phyloP scores from a whole-genome alignment of 2,113 vertebrate species.

The Cacatua alba region DNA sequence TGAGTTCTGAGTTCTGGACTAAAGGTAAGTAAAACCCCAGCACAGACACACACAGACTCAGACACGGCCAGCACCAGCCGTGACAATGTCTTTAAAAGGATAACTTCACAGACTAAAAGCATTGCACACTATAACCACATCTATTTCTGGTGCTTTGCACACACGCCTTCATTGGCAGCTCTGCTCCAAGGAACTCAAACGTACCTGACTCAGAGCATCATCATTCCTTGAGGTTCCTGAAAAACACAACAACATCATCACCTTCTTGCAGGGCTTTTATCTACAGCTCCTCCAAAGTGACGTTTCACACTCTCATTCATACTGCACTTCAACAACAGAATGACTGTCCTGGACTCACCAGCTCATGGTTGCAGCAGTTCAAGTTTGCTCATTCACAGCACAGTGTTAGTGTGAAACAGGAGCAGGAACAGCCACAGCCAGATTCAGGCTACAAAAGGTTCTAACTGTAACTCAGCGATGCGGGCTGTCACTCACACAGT shows the following conservation, averaged over 20 bases:
- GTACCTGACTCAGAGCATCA: slow-evolving; percentile 30
- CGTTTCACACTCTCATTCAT: neutral
- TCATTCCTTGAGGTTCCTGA: slow-evolving; percentile 44
- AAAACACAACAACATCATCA: neutral
- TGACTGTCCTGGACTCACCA: accelerated
- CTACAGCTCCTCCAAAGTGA: neutral
- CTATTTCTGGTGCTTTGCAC: neutral
- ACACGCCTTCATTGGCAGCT: accelerated
- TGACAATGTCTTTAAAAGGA: neutral
- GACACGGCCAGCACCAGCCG: neutral
- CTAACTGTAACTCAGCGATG: accelerated
- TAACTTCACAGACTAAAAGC: neutral
- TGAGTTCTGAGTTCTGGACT: neutral
- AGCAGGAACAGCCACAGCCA: neutral
- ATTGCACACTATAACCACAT: neutral
- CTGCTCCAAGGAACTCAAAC: neutral
- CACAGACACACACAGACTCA: neutral
- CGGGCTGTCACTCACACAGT: neutral
- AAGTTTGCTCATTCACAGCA: neutral
- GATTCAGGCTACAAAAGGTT: neutral
- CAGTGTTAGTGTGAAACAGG: accelerated
- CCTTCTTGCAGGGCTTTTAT: neutral
- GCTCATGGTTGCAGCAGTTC: neutral
- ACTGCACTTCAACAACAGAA: neutral
- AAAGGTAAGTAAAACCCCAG: neutral